Base-by-base conservation (phyloP, 2,113 vertebrate genomes). In the Xiphophorus hellerii region DNA sequence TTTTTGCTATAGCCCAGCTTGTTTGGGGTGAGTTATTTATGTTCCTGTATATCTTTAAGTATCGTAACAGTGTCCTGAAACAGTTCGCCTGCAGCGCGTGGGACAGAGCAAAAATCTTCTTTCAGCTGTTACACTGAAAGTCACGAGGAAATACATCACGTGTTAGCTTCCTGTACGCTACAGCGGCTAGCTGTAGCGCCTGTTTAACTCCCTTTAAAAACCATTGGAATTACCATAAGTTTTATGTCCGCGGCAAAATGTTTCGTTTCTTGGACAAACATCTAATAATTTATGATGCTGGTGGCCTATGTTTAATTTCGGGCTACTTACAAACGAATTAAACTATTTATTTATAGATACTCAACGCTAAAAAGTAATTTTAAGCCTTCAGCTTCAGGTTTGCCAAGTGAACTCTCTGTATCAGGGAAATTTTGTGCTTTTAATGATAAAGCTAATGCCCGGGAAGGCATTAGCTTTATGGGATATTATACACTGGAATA, bases 121-220 rank as follows among this genome's bases (percentile, higher is more conserved):
- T 10, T 28, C 13, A 30, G 69, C 31, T 71, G 33, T 29, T 74
- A 9, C 39, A 0, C 63, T 13, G 0, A 44, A 51, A 62, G 68
- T 63, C 63, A 84, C 82, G 84, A 83, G 83, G 75, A 77, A 13
- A 51, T 37, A 13, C 11, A 3, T 70, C 79, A 39, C 74, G 67
- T 66, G 76, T 76, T 84, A 80, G 75, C 75, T 62, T 44, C 66
- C 66, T 54, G 17, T 22, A 54, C 5, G 17, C 5, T 54, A 25
- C 48, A 58, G 22, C 51, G 9, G 51, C 25, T 58, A 27, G 73
- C 67, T 78, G 33, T 35, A 9, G 33, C 7, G 33, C 1, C 39
- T 2, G 0, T 0, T 1, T 71, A 84, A 77, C 86, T 60, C 58
- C 37, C 3, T 37, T 69, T 17, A n/a, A 31, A 77, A 61, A 82